Evolutionary conservation across 2,113 vertebrate species (phyloP).

Genomic region (Engystomops pustulosus): DNA sequence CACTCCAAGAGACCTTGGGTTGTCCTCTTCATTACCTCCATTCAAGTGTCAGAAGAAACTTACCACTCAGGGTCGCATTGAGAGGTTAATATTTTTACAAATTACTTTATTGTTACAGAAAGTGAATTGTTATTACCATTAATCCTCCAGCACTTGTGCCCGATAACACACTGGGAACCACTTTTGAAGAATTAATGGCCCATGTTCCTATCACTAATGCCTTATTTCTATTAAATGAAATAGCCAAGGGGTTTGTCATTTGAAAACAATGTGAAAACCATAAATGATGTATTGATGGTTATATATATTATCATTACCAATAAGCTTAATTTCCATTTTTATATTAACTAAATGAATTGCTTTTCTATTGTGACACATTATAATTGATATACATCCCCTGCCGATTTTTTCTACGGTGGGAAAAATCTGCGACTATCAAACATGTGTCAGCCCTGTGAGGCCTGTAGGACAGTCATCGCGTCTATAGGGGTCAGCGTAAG

Average conservation of each 20-base stretch:
- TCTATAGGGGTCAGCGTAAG: neutral
- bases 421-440: neutral
- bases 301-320: neutral
- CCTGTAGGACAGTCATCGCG: neutral
- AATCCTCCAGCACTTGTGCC: neutral
- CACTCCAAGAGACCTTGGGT: neutral
- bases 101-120: constrained; percentile 3
- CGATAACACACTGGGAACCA: constrained; percentile 6
- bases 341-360: neutral
- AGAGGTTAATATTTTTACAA: neutral
- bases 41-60: neutral
- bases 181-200: constrained; percentile 18
- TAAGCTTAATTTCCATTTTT: neutral
- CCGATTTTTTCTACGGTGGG: neutral
- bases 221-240: constrained; percentile 20
- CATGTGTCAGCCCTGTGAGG: neutral
- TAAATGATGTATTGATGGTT: constrained; percentile 14
- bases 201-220: constrained; percentile 23
- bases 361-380: neutral
- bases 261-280: constrained; percentile 1
- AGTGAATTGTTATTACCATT: constrained; percentile 11
- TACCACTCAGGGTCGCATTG: neutral
- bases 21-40: neutral
- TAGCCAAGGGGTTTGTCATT: neutral
- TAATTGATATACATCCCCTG: neutral